phyloP scores from a whole-genome alignment of 1,140 invertebrate species.

The Zeugodacus cucurbitae region DNA sequence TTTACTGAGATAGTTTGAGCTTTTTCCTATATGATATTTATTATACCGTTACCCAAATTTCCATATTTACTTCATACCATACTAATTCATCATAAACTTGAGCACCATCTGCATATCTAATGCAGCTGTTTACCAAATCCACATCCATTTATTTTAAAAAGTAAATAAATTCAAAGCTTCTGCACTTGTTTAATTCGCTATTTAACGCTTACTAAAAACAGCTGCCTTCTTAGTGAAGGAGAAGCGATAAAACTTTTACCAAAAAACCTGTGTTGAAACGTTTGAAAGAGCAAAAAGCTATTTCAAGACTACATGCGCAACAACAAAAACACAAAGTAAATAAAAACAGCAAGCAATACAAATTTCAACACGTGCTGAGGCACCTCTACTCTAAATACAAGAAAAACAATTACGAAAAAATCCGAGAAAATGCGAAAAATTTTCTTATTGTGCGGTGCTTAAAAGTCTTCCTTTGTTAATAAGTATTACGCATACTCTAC shows the following conservation, averaged over 20 bases:
- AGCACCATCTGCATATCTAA: too few species aligned
- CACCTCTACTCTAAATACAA: neutral
- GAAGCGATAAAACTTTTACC: slow-evolving; percentile 11
- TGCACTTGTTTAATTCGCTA: neutral
- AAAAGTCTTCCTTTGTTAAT: neutral
- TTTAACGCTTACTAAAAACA: neutral
- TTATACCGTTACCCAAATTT: too few species aligned
- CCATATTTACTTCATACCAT: too few species aligned
- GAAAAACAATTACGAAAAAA: slow-evolving; percentile 24
- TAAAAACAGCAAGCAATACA: neutral
- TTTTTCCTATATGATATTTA: too few species aligned
- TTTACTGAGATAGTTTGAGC: too few species aligned
- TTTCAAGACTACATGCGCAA: neutral
- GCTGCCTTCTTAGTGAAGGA: neutral
- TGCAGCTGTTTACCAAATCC: too few species aligned
- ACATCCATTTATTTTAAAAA: too few species aligned
- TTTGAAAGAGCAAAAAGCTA: neutral
- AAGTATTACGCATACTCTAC: neutral
- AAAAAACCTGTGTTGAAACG: neutral
- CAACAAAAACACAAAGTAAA: neutral
- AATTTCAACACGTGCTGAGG: neutral
- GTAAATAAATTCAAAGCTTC: neutral
- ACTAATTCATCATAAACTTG: too few species aligned
- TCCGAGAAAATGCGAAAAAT: neutral
- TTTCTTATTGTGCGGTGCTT: neutral